Percentiles rank a stretch among this genome's conserved stretches.
phyloP scores from a whole-genome alignment of 2,888 invertebrate species.

The Gasteruption jaculator region DNA sequence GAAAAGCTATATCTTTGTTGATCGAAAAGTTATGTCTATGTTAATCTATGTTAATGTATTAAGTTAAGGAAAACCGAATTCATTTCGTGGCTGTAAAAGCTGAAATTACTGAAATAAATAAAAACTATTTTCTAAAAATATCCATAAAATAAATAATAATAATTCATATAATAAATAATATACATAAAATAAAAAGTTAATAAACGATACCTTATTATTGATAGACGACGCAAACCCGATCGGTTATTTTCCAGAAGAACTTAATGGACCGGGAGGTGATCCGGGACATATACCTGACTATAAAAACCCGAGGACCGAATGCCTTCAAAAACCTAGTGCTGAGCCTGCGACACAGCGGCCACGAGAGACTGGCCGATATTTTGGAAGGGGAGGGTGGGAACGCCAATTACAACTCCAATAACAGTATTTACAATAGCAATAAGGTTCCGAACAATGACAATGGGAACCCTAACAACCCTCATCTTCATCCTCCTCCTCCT shows the following conservation, averaged over 20 bases:
- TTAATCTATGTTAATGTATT: too few species aligned
- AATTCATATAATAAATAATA: too few species aligned
- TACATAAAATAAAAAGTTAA: too few species aligned
- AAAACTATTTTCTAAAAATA: too few species aligned
- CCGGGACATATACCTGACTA: constrained; percentile 32
- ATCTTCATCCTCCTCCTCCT: too few species aligned
- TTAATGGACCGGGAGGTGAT: constrained; percentile 25
- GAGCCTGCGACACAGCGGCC: constrained; percentile 34
- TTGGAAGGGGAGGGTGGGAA: constrained; percentile 20
- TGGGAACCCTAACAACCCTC: not conserved
- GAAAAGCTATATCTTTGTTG: too few species aligned
- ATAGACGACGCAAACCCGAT: too few species aligned
- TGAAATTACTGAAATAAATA: too few species aligned
- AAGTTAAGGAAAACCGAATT: too few species aligned
- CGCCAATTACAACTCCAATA: constrained; percentile 15
- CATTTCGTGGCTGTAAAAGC: too few species aligned
- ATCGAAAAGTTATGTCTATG: too few species aligned
- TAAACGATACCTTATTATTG: not conserved
- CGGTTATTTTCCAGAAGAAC: constrained; percentile 27
- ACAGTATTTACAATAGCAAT: not conserved
- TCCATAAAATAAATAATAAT: too few species aligned
- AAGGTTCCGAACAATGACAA: not conserved
- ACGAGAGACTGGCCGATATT: constrained; percentile 31
- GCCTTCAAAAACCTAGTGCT: constrained; percentile 38
- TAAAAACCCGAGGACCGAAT: constrained; percentile 42